A percentile compares a stretch with the other conserved stretches of the same genome.
These are phyloP conservation scores for Graphium colonna DNA, from an alignment of 2,888 invertebrate species.

Conservation along the genomic window DNA sequence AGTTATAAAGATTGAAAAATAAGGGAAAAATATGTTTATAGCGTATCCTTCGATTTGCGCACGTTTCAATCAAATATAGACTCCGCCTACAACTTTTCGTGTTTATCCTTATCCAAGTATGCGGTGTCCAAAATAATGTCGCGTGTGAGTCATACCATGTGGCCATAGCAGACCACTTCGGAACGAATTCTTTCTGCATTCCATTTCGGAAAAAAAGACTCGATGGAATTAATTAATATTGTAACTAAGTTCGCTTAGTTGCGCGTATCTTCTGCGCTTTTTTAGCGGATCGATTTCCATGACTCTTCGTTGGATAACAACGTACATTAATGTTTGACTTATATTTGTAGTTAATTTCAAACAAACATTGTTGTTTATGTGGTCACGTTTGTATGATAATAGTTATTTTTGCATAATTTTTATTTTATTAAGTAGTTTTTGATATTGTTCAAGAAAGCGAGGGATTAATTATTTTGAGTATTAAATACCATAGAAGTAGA, in stretches of 20 bases:
- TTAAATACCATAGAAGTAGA: no score
- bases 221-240: background rate
- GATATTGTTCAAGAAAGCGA: background rate
- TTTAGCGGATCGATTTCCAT: background rate
- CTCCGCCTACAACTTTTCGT: conserved; percentile 19
- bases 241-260: conserved; percentile 2
- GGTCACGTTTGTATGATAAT: background rate
- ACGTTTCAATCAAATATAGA: conserved; percentile 20
- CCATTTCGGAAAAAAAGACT: conserved; percentile 7
- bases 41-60: conserved; percentile 8
- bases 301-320: background rate
- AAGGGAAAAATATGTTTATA: background rate
- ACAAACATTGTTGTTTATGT: background rate
- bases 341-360: conserved; percentile 1
- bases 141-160: conserved; percentile 17
- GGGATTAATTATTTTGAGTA: no score
- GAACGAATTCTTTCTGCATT: conserved; percentile 14
- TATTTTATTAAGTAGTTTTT: background rate
- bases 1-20: background rate
- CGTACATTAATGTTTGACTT: background rate
- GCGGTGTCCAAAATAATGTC: conserved; percentile 13
- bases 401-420: background rate
- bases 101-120: conserved; percentile 20
- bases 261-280: conserved; percentile 10
- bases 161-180: conserved; percentile 4